A percentile compares a stretch with the other conserved stretches of the same genome.
phyloP scores from a whole-genome alignment of 1,140 invertebrate genomes.

The Drosophila eugracilis region DNA sequence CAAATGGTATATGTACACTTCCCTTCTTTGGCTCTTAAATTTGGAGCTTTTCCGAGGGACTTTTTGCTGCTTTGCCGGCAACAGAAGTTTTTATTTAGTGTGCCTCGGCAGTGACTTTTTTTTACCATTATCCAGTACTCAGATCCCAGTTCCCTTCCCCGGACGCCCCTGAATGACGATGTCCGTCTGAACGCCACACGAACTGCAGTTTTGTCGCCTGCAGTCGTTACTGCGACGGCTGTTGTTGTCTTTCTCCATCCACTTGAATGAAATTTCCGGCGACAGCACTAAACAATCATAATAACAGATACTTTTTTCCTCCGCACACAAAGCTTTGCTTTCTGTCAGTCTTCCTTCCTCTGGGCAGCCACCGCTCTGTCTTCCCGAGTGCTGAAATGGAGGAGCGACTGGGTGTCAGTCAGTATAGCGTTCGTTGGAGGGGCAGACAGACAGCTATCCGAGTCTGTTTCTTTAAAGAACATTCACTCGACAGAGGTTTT shows the following conservation, averaged over 20 bases:
- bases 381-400: conserved; percentile 14
- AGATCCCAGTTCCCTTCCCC: conserved; percentile 2
- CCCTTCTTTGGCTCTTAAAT: conserved; percentile 9
- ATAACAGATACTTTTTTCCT: conserved; percentile 75
- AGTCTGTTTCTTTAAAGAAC: conserved; percentile 24
- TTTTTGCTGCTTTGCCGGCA: conserved; percentile 16
- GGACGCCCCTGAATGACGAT: background rate
- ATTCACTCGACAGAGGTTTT: conserved; percentile 13
- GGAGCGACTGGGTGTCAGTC: conserved; percentile 49
- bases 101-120: conserved; percentile 22
- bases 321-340: conserved; percentile 45
- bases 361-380: conserved; percentile 11
- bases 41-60: conserved; percentile 10
- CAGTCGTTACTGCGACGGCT: conserved; percentile 34
- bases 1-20: conserved; percentile 33
- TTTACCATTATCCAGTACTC: too few species aligned
- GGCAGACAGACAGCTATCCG: conserved; percentile 39
- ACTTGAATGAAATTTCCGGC: conserved; percentile 81
- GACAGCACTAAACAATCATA: conserved; percentile 82
- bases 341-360: conserved; percentile 22
- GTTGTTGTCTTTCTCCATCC: conserved; percentile 51
- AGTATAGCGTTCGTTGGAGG: conserved; percentile 35
- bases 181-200: conserved; percentile 19
- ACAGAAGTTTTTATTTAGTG: conserved; percentile 61
- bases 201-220: conserved; percentile 74